Evolutionary conservation across 2,888 invertebrate genomes (phyloP).

Genomic region (Pandemis heparana): DNA sequence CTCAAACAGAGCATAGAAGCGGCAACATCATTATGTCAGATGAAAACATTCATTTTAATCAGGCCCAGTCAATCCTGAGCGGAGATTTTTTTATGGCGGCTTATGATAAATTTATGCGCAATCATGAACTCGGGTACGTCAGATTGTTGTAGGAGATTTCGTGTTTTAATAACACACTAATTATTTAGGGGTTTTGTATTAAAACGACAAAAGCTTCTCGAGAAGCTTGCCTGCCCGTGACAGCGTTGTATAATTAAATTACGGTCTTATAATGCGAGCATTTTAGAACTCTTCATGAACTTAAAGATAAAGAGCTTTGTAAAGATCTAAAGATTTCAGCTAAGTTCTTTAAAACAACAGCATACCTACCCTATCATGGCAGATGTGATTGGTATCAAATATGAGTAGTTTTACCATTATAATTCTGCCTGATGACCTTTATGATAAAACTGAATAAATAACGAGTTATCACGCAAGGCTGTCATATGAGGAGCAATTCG

Average conservation of each 20-base stretch:
- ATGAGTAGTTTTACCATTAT: slow-evolving; percentile 7
- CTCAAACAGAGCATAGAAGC: slow-evolving; percentile 8
- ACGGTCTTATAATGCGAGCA: slow-evolving; percentile 18
- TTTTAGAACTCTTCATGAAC: neutral
- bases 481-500: slow-evolving; percentile 27
- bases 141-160: slow-evolving; percentile 31
- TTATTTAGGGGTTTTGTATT: slow-evolving; percentile 40
- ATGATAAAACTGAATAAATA: slow-evolving; percentile 3
- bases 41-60: slow-evolving; percentile 43
- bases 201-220: slow-evolving; percentile 35
- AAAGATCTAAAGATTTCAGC: neutral
- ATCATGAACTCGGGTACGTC: slow-evolving; percentile 49
- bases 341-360: neutral
- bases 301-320: slow-evolving; percentile 28
- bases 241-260: slow-evolving; percentile 24
- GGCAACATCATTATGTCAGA: slow-evolving; percentile 33
- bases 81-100: slow-evolving; percentile 46
- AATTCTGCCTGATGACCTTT: slow-evolving; percentile 16
- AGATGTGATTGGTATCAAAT: slow-evolving; percentile 18
- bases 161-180: slow-evolving; percentile 39
- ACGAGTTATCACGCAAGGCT: slow-evolving; percentile 21
- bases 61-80: slow-evolving; percentile 9
- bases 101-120: slow-evolving; percentile 55
- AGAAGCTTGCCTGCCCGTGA: slow-evolving; percentile 25
- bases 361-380: neutral